Base-by-base conservation (phyloP, 2,113 vertebrate genomes). In the Probosciger aterrimus region DNA sequence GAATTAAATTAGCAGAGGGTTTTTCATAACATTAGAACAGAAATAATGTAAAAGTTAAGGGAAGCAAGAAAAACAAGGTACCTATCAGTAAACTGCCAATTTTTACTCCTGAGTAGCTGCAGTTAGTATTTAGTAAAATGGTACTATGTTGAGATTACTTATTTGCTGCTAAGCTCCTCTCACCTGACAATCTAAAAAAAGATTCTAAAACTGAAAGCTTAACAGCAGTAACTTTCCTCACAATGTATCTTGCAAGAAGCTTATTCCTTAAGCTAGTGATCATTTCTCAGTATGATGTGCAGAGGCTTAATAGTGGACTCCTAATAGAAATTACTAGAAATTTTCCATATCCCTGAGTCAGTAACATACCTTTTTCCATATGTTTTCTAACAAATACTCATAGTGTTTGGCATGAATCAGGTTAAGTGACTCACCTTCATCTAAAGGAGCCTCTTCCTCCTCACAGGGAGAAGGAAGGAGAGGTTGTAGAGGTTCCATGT, bases 401-500 rank as follows among this genome's bases (percentile, higher is more conserved):
- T 15, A 33, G 17, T 5, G 10, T 83, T 47, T 49, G 23, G 16
- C 15, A 47, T 14, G 17, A 92, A 88, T 46, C 9, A 1, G 16
- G 13, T 47, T 50, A 75, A 47, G 33, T 60, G 33, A 96, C 98
- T 98, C 98, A 99, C 99, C 98, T 53, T 98, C 98, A 80, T 98
- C 98, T 78, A 97, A 44, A 5, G 96, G 81, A 68, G 96, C 82
- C 76, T 99, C 99, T 33, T 99, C 98, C 55, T 98, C 98, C 93
- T 99, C 99, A 4, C 96, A 98, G 80, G 98, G 98, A 74, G 98
- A 98, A 96, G 99, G 98, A 90, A 99, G 97, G 6, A 99, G 98
- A 24, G 99, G 99, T 77, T 99, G 98, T 93, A 99, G 96, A 47
- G 99, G 99, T 76, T 99, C 99, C 99, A 99, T 99, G 96, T 99